Base-by-base conservation (phyloP, 2,797 vertebrate species). In the Argentina silus region DNA sequence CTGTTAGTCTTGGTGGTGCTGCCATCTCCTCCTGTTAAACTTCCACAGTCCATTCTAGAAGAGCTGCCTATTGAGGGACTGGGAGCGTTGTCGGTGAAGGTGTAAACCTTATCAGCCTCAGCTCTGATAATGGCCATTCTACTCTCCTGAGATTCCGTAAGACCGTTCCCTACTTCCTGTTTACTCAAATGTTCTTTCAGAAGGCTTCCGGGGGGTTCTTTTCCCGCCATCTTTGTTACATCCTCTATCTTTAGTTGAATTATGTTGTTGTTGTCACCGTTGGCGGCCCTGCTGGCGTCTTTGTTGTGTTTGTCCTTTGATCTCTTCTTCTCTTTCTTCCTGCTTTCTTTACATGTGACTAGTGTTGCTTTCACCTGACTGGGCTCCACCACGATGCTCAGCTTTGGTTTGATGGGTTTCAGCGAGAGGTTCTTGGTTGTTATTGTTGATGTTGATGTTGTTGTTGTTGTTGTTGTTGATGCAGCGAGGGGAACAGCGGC, bases 61-160 rank as follows among this genome's bases (percentile, higher is more conserved):
- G 96, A 96, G 53, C 96, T 93, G 43, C 97, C 97, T 0, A 99
- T 99, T 62, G 98, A 99, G 3, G 98, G 98, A 88, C 98, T 99
- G 59, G 98, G 98, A 0, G 98, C 97, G 1, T 99, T 99, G 91
- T 99, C 98, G 0, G 98, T 98, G 86, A 99, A 99, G 0, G 97
- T 99, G 93, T 99, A 99, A 65, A 99, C 98, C 89, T 99, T 99
- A 86, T 99, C 98, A 0, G 98, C 98, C 89, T 99, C 98, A 0
- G 98, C 98, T 72, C 98, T 95, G 87, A 99, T 99, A 71, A 98
- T 99, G n/a, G 97, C 97, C 97, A 99, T 98, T 61, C 97, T 93
- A 83, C 97, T 99, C 90, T 98, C 98, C 86, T 97, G 97, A 72
- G 95, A 95, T 81, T 98, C 98, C 0, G 91, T 92, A 56, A 96